Conservation (phyloP, 64 coral and sea anemone genomes). For the Trachythela sp. region DNA sequence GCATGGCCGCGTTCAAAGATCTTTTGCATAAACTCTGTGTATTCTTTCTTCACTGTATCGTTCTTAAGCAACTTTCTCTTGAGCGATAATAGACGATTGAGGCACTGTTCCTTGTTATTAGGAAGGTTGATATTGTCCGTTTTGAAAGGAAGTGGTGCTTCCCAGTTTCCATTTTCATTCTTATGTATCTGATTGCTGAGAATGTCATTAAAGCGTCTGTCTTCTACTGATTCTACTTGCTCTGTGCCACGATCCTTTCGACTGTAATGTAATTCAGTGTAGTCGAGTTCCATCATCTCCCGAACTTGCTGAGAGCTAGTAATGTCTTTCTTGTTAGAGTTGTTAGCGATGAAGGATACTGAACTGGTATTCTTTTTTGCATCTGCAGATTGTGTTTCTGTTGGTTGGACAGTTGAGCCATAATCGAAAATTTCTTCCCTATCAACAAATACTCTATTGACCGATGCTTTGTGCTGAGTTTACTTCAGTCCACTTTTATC, state of each 20-base stretch:
- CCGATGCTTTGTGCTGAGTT: too few relatives aligned
- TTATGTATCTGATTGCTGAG: neutral
- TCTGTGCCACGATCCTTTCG: neutral
- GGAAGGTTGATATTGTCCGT: neutral
- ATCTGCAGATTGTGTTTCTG: neutral
- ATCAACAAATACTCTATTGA: neutral
- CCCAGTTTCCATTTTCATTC: neutral
- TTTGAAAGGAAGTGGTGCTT: neutral
- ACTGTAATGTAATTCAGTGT: too few relatives aligned
- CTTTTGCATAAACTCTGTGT: constrained; percentile 20
- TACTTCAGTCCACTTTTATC: neutral
- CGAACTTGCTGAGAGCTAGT: neutral
- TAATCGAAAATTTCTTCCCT: neutral
- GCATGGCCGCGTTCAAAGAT: neutral
- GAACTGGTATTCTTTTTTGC: neutral
- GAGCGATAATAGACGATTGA: neutral
- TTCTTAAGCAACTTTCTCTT: neutral
- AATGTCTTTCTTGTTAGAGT: neutral
- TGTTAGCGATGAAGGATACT: neutral
- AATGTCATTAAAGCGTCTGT: neutral
- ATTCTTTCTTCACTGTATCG: neutral
- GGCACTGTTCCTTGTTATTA: neutral
- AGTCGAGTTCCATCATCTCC: neutral
- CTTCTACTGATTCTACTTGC: neutral
- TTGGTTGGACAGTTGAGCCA: neutral